Conservation (phyloP, 2,888 invertebrate species). For the Oscheius sp. region DNA sequence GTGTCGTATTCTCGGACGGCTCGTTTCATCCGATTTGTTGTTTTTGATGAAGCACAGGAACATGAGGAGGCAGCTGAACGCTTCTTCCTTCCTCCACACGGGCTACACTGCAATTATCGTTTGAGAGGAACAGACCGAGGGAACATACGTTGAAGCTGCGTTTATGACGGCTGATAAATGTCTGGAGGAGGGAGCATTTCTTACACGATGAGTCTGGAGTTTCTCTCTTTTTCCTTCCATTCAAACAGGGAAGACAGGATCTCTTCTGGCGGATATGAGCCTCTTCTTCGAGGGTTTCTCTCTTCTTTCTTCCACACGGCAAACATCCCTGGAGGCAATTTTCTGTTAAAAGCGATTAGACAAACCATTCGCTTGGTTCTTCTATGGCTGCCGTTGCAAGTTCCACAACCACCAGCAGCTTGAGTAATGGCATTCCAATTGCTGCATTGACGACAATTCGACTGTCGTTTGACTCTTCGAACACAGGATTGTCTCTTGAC, state of each 20-base stretch:
- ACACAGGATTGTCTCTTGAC: not conserved
- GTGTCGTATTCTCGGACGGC: not conserved
- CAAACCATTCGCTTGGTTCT: constrained; percentile 32
- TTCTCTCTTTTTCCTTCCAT: constrained; percentile 20
- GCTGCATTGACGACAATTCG: constrained; percentile 9
- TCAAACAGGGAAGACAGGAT: constrained; percentile 17
- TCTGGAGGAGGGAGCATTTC: constrained; percentile 21
- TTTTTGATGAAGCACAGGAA: not conserved
- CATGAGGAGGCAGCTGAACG: not conserved
- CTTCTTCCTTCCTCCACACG: constrained; percentile 20
- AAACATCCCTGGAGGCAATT: constrained; percentile 23
- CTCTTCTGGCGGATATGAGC: constrained; percentile 17
- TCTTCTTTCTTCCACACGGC: constrained; percentile 18
- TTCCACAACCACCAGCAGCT: constrained; percentile 25
- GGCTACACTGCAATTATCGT: constrained; percentile 2
- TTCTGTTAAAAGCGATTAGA: not conserved
- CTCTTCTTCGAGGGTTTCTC: not conserved
- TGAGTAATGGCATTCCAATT: constrained; percentile 5
- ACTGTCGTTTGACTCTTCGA: constrained; percentile 12
- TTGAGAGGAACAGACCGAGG: no score
- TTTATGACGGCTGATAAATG: constrained; percentile 1
- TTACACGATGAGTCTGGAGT: not conserved
- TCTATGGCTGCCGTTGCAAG: constrained; percentile 34
- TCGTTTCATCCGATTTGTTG: not conserved
- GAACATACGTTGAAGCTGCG: not conserved